These are phyloP conservation scores for Rhaphigaster nebulosa DNA, from an alignment of 2,888 invertebrate genomes.

Conservation along the genomic window DNA sequence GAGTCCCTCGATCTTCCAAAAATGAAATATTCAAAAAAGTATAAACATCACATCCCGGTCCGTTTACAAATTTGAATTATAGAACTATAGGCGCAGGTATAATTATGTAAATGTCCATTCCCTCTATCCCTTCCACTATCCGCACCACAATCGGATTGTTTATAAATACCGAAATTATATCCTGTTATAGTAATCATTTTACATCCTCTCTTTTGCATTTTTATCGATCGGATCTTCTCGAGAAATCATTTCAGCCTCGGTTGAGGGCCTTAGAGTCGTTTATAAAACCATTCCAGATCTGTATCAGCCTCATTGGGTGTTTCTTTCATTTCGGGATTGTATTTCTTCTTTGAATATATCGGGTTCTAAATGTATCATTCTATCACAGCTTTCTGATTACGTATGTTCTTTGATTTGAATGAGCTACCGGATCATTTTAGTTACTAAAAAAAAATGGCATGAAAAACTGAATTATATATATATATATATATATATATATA, in stretches of 20 bases:
- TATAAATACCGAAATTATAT: constrained; percentile 40
- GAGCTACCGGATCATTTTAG: no score
- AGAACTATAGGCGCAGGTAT: constrained; percentile 31
- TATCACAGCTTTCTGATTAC: background rate
- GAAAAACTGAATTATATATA: no score
- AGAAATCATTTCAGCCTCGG: background rate
- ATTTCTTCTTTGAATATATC: background rate
- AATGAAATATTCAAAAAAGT: constrained; percentile 48
- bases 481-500: no score
- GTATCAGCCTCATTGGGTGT: background rate
- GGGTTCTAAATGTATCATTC: background rate
- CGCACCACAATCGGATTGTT: constrained; percentile 8
- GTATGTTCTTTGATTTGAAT: background rate
- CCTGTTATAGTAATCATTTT: constrained; percentile 18
- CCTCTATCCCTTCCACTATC: background rate
- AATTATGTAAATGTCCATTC: background rate
- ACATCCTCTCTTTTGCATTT: constrained; percentile 14
- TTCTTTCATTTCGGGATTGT: background rate
- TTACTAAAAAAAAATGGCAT: no score
- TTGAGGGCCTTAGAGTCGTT: background rate
- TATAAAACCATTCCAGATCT: constrained; percentile 1
- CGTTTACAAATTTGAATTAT: constrained; percentile 42
- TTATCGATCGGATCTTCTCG: constrained; percentile 9
- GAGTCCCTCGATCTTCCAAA: background rate
- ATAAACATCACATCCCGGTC: background rate